Evolutionary conservation across 2,113 vertebrate genomes (phyloP).

Genomic region (Rousettus leschenaultii): DNA sequence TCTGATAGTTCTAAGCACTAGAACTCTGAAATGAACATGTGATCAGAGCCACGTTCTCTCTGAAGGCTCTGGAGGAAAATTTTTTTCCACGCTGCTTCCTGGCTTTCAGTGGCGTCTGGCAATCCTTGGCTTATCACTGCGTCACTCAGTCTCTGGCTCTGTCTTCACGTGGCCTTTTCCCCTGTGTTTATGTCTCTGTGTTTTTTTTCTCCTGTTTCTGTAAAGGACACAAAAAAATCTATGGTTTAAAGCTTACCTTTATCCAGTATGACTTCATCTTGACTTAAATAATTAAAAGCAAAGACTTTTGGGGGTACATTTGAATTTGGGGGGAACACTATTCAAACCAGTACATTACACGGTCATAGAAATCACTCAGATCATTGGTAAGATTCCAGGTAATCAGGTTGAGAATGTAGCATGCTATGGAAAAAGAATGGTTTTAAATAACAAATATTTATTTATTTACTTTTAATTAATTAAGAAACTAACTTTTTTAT

Average conservation of each 20-base stretch:
- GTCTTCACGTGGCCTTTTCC: neutral
- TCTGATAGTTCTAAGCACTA: neutral
- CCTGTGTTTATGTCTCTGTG: neutral
- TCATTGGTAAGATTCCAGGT: neutral
- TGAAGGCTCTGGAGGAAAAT: neutral
- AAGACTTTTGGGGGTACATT: neutral
- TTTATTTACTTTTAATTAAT: neutral
- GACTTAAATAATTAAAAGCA: neutral
- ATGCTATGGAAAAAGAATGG: neutral
- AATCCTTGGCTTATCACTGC: fast-evolving
- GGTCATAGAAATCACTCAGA: neutral
- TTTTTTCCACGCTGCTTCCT: neutral
- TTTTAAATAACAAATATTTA: neutral
- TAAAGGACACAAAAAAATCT: neutral
- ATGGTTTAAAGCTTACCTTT: neutral
- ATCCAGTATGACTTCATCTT: neutral
- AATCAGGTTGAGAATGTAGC: neutral
- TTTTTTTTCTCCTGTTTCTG: neutral
- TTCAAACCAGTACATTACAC: neutral
- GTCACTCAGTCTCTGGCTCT: fast-evolving
- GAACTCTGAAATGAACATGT: neutral
- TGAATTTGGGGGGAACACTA: fast-evolving
- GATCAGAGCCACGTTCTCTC: neutral
- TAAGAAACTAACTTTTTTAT: neutral
- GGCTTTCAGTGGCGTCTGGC: neutral